Evolutionary conservation across 2,113 vertebrate genomes (phyloP).

Genomic region (Marmota flaviventris): DNA sequence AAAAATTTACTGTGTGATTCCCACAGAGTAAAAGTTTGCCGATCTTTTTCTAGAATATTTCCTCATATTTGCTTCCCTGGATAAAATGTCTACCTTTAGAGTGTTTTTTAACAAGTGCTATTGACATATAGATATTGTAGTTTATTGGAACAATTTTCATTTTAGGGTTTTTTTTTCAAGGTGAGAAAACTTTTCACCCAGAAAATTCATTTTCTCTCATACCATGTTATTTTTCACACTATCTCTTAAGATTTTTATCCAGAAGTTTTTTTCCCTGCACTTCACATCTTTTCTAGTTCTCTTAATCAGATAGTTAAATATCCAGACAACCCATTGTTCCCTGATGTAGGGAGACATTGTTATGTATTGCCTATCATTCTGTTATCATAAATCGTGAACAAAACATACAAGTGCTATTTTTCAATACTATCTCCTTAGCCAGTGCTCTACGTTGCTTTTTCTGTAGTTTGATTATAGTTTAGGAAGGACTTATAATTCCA

Average conservation of each 20-base stretch:
- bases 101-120: not conserved
- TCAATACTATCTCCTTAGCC: not conserved
- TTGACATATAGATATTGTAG: not conserved
- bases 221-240: not conserved
- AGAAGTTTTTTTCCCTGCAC: accelerated
- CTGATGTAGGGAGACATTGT: not conserved
- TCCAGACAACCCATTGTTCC: not conserved
- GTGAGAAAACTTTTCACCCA: not conserved
- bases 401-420: not conserved
- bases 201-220: not conserved
- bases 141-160: not conserved
- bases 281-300: not conserved
- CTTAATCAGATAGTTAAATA: not conserved
- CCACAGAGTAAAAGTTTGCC: not conserved
- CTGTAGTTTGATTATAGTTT: not conserved
- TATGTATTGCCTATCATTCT: not conserved
- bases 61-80: not conserved
- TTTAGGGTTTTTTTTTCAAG: not conserved
- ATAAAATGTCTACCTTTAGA: not conserved
- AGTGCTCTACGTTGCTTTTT: not conserved
- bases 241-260: not conserved
- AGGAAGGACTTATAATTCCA: not conserved
- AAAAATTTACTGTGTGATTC: not conserved
- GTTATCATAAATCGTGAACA: not conserved
- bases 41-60: not conserved